Evolutionary conservation across 2,797 vertebrate species (phyloP), one percentile per base, ranked within the genome.

Genomic region (Allobates femoralis): DNA sequence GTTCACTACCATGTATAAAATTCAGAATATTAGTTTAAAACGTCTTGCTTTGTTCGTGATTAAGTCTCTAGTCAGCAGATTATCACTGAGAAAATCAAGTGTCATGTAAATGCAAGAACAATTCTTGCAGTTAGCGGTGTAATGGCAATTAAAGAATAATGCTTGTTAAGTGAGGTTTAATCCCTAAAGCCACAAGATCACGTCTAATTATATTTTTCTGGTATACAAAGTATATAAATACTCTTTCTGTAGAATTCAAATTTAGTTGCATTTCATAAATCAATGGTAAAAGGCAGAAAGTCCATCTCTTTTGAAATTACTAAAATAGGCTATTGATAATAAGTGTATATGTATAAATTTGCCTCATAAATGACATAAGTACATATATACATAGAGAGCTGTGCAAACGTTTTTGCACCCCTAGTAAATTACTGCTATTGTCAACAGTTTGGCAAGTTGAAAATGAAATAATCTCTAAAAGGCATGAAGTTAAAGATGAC

Each of bases 111-210:
- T 84, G 79, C 2, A 84, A 41, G 51, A 75, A 71, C 5, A 79
- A 67, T 79, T 58, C 58, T 69, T 83, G 6, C 83, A 75, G 83
- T 81, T 87, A 64, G 1, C 32, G 53, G 83, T 86, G 15, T 58
- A 73, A 73, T n/a, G 32, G 4, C 46, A 53, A 84, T 91, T 91
- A 81, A 56, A 37, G 66, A 87, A 86, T 85, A 32, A 66, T 51
- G 21, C 46, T 15, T 46, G 2, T 41, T 53, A 75, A 88, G 15
- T 53, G 26, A 46, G 15, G 11, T 84, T 76, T 83, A 32, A 0
- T 87, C 87, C 89, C 26, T 87, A 81, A 81, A 83, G 74, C 28
- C 0, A 1, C 84, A 26, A 34, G 23, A 53, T 89, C 51, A 14
- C 28, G 11, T 6, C 1, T 80, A 86, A 53, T 83, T 87, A 23